These are phyloP conservation scores for Barypeithes pellucidus DNA, from an alignment of 2,888 invertebrate species.

Conservation along the genomic window DNA sequence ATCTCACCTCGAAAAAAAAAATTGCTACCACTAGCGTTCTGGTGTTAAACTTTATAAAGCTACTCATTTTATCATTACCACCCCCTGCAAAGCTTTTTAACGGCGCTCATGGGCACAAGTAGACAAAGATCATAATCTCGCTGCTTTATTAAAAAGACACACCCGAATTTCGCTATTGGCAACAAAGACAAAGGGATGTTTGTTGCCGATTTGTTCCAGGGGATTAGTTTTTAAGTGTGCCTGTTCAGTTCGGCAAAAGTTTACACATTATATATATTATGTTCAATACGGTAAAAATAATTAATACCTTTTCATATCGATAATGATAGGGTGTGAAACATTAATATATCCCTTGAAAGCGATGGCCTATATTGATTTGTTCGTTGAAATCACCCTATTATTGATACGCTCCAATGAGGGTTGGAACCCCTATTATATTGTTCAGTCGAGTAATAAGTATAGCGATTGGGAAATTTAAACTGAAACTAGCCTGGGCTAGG, in stretches of 20 bases:
- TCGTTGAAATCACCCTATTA: constrained; percentile 35
- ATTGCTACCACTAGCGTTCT: no score
- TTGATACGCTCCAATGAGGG: constrained; percentile 35
- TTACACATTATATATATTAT: neutral
- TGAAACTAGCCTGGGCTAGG: constrained; percentile 18
- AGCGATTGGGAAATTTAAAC: constrained; percentile 19
- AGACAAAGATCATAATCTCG: no score
- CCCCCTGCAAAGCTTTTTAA: no score
- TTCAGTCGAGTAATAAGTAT: constrained; percentile 42
- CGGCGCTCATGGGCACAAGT: no score
- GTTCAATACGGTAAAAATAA: constrained; percentile 14
- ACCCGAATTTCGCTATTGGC: no score
- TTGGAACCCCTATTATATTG: constrained; percentile 37
- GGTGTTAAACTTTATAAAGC: no score
- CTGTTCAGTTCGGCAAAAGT: neutral
- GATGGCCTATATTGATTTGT: constrained; percentile 44
- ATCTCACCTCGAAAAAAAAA: no score
- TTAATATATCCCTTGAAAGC: constrained; percentile 28
- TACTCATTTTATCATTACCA: no score
- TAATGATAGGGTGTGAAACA: constrained; percentile 32
- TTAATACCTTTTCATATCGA: constrained; percentile 15
- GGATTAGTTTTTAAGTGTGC: no score
- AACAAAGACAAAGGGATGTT: no score
- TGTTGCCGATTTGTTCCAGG: no score
- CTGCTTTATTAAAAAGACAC: no score